phyloP scores from a whole-genome alignment of 2,113 vertebrate genomes.

The Hydropotes inermis region DNA sequence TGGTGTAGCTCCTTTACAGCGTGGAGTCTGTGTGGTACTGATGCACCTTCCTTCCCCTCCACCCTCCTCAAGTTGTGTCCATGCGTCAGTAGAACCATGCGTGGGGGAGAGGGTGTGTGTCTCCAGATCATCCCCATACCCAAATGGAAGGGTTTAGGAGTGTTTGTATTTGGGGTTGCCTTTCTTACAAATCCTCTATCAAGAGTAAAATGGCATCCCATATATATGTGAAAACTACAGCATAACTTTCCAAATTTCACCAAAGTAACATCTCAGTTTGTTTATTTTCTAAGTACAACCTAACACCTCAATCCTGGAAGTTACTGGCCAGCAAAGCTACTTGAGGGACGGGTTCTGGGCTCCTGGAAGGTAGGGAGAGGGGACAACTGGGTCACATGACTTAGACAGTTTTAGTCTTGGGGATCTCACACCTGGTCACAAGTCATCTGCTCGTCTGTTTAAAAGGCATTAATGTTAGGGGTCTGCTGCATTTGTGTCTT shows the following conservation, averaged over 20 bases:
- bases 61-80: fast-evolving
- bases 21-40: fast-evolving
- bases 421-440: not conserved
- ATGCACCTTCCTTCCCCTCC: not conserved
- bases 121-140: not conserved
- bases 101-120: not conserved
- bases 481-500: too few relatives aligned
- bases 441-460: not conserved
- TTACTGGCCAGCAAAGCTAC: not conserved
- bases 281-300: not conserved
- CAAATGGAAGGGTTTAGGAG: not conserved
- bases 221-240: too few relatives aligned
- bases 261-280: not conserved
- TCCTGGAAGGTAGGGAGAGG: not conserved
- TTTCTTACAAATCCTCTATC: not conserved
- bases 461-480: too few relatives aligned
- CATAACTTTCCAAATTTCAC: not conserved
- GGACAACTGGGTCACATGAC: not conserved
- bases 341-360: not conserved
- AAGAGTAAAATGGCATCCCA: too few relatives aligned
- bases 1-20: too few relatives aligned
- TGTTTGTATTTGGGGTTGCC: not conserved
- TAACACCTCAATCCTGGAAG: not conserved
- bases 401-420: fast-evolving
- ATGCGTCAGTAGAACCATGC: fast-evolving